Conservation (phyloP, 2,888 invertebrate genomes). For the Platycheirus rosarum region DNA sequence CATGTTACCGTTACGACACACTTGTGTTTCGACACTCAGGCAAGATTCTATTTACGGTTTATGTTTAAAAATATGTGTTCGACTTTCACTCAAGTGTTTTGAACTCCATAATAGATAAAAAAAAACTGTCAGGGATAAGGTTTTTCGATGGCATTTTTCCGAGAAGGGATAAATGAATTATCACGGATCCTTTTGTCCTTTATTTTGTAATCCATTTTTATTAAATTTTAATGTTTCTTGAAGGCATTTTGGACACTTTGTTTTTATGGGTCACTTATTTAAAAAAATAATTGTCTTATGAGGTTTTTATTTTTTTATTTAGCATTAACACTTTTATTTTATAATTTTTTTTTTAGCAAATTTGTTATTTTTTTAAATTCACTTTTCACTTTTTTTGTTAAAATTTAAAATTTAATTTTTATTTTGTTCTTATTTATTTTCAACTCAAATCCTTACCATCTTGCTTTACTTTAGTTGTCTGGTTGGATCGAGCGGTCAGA, state of each 20-base stretch:
- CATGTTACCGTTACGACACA: conserved; percentile 56
- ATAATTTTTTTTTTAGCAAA: conserved; percentile 25
- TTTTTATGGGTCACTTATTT: conserved; percentile 1
- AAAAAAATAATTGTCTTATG: not conserved
- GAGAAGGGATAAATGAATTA: too few relatives aligned
- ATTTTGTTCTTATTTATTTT: too few relatives aligned
- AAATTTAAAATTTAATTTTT: conserved; percentile 52
- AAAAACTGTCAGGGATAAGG: too few relatives aligned
- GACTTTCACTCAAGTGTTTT: conserved; percentile 15
- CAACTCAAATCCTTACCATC: conserved; percentile 81
- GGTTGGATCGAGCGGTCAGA: conserved; percentile 82
- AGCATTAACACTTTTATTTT: not conserved
- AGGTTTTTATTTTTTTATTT: not conserved
- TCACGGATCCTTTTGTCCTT: not conserved
- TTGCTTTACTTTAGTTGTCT: conserved; percentile 81
- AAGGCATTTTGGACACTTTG: conserved; percentile 24
- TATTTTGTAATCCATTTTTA: conserved; percentile 37
- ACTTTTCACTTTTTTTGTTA: conserved; percentile 54
- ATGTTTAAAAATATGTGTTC: conserved; percentile 1
- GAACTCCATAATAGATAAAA: too few relatives aligned
- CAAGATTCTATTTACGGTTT: conserved; percentile 50
- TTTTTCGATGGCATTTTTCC: too few relatives aligned
- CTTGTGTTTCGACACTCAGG: conserved; percentile 35
- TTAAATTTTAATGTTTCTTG: not conserved
- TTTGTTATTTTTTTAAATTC: conserved; percentile 33